Evolutionary conservation across 2,888 invertebrate genomes (phyloP).

Genomic region (Euphydryas editha): DNA sequence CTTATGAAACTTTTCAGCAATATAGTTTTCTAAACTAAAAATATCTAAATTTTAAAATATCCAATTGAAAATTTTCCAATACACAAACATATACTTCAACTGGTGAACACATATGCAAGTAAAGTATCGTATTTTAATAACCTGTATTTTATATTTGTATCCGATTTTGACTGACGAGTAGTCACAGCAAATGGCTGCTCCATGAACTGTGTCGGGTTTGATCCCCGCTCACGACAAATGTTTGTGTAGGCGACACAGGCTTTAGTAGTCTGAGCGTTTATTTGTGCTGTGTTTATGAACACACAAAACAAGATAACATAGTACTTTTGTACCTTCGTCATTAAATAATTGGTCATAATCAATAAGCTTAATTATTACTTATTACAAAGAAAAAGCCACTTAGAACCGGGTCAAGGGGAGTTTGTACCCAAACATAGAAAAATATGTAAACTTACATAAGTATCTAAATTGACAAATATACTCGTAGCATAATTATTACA

Average conservation of each 20-base stretch:
- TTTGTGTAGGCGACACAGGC: too few species aligned
- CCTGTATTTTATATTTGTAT: background rate
- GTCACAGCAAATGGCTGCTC: too few species aligned
- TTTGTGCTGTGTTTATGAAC: background rate
- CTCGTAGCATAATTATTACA: too few species aligned
- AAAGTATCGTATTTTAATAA: background rate
- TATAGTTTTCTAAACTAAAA: background rate
- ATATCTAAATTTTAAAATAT: background rate
- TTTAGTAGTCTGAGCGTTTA: too few species aligned
- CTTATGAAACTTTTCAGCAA: background rate
- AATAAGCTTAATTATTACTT: slow-evolving; percentile 53
- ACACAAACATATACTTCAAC: background rate
- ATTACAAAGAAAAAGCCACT: slow-evolving; percentile 46
- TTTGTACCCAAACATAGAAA: too few species aligned
- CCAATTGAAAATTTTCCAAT: slow-evolving; percentile 1
- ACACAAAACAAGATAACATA: slow-evolving; percentile 35
- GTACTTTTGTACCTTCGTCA: slow-evolving; percentile 41
- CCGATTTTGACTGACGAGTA: too few species aligned
- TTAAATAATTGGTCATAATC: slow-evolving; percentile 48
- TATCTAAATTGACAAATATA: too few species aligned
- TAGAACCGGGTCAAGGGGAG: slow-evolving; percentile 46
- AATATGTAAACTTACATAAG: too few species aligned
- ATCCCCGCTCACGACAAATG: too few species aligned
- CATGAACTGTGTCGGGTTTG: too few species aligned
- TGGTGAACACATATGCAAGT: background rate